Evolutionary conservation across 2,888 invertebrate genomes (phyloP).

Genomic region (Sceliomorpha sp.): DNA sequence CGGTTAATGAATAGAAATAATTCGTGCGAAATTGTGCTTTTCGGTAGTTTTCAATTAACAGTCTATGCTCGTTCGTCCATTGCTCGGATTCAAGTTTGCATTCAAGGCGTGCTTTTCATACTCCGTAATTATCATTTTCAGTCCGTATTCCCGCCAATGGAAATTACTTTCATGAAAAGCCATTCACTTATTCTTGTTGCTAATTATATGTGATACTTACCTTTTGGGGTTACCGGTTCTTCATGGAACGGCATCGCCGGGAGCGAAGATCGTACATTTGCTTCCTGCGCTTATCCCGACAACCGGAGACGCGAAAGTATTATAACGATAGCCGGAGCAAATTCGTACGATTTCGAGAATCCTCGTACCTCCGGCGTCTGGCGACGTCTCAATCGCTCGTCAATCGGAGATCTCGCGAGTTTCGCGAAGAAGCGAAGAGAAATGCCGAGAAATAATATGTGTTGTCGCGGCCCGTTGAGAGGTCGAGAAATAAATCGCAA

Average conservation of each 20-base stretch:
- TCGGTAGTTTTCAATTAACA: slow-evolving; percentile 78
- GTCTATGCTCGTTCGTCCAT: slow-evolving; percentile 55
- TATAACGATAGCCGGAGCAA: too few species aligned
- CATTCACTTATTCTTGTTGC: slow-evolving; percentile 55
- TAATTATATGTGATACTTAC: slow-evolving; percentile 56
- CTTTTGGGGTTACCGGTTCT: slow-evolving; percentile 45
- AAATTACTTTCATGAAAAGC: slow-evolving; percentile 57
- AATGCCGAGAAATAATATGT: too few species aligned
- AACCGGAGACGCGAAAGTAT: too few species aligned
- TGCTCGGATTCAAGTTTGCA: slow-evolving; percentile 69
- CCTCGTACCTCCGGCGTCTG: too few species aligned
- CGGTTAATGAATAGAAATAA: slow-evolving; percentile 80
- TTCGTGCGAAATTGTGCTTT: slow-evolving; percentile 75
- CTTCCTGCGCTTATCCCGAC: too few species aligned
- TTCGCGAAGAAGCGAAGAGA: too few species aligned
- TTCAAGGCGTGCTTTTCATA: slow-evolving; percentile 59
- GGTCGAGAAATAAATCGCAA: slow-evolving; percentile 43
- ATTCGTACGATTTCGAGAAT: too few species aligned
- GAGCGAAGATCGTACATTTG: too few species aligned
- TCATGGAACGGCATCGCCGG: too few species aligned
- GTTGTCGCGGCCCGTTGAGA: too few species aligned
- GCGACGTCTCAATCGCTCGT: too few species aligned
- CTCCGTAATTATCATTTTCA: slow-evolving; percentile 66
- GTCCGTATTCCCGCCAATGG: slow-evolving; percentile 52
- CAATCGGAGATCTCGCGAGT: too few species aligned